Conservation (phyloP, 1,140 invertebrate species). For the Macrobrachium rosenbergii region DNA sequence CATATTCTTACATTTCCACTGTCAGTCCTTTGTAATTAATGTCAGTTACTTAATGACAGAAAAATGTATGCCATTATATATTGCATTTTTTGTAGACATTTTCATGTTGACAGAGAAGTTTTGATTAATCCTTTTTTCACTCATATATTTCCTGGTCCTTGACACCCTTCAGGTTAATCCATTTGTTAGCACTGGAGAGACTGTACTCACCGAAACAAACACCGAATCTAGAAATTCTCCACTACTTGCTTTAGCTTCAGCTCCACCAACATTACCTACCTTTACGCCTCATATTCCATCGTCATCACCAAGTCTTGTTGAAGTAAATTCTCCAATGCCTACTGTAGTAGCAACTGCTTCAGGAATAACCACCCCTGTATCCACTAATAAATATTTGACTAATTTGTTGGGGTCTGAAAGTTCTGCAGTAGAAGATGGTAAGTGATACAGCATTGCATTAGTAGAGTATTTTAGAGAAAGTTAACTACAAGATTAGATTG, state of each 20-base stretch:
- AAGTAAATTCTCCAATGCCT: slow-evolving; percentile 1
- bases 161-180: slow-evolving; percentile 8
- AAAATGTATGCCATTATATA: too few relatives aligned
- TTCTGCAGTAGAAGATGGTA: too few relatives aligned
- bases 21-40: too few relatives aligned
- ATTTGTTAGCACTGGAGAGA: slow-evolving; percentile 43
- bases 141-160: too few relatives aligned
- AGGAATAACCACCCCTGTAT: slow-evolving; percentile 18
- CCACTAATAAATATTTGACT: slow-evolving; percentile 43
- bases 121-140: too few relatives aligned
- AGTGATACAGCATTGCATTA: too few relatives aligned
- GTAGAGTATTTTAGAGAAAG: too few relatives aligned
- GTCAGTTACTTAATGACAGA: too few relatives aligned
- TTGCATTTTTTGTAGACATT: too few relatives aligned
- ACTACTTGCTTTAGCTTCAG: slow-evolving; percentile 39
- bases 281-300: slow-evolving; percentile 4
- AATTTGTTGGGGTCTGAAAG: slow-evolving; percentile 2
- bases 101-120: too few relatives aligned
- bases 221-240: slow-evolving; percentile 31
- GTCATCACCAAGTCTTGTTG: not conserved
- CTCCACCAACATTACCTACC: slow-evolving; percentile 34
- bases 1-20: too few relatives aligned
- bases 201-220: not conserved
- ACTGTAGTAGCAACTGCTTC: not conserved
- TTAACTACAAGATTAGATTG: too few relatives aligned